Percentiles rank a stretch among this genome's conserved stretches.
These are phyloP conservation scores for Stylophora pistillata DNA, from an alignment of 64 coral and sea anemone genomes.

Conservation along the genomic window DNA sequence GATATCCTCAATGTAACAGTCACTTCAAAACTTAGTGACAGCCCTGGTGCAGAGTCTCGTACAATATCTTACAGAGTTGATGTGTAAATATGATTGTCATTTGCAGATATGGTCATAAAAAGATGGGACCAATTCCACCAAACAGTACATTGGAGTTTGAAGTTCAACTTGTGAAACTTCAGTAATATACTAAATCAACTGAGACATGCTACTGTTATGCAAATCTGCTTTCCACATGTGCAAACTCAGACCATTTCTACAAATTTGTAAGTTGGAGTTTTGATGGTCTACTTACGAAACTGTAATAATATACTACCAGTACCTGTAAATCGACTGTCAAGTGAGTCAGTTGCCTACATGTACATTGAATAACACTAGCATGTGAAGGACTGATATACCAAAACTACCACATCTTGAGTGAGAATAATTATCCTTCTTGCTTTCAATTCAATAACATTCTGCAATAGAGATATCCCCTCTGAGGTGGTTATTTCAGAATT, in stretches of 20 bases:
- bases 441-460: too few relatives aligned
- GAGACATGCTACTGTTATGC: neutral
- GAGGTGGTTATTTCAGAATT: too few relatives aligned
- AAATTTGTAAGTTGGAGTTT: constrained; percentile 79
- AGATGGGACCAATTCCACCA: constrained; percentile 61
- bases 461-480: too few relatives aligned
- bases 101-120: constrained; percentile 63
- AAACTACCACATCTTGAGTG: too few relatives aligned
- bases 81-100: neutral
- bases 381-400: too few relatives aligned
- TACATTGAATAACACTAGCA: neutral
- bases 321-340: neutral
- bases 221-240: neutral
- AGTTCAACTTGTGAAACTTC: constrained; percentile 58
- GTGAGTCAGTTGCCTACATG: neutral
- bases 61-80: too few relatives aligned
- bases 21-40: neutral
- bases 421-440: too few relatives aligned
- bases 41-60: too few relatives aligned
- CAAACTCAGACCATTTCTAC: constrained; percentile 43
- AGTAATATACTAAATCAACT: neutral
- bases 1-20: neutral
- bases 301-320: neutral
- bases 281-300: constrained; percentile 43
- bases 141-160: constrained; percentile 85